Base-by-base conservation (phyloP, 2,797 vertebrate species). In the Megaceryle alcyon region DNA sequence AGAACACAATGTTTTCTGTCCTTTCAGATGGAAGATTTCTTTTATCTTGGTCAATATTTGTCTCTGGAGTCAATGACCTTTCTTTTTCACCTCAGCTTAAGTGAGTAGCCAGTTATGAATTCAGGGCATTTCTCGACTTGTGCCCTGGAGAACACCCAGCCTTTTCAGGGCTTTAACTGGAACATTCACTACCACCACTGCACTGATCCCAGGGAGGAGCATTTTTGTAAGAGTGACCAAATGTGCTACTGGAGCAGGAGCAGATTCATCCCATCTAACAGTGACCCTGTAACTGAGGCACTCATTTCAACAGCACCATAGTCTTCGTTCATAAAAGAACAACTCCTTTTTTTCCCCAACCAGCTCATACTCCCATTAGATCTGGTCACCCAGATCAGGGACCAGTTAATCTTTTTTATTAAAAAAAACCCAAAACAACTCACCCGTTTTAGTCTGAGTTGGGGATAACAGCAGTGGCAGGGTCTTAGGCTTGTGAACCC, bases 31-130 rank as follows among this genome's bases (percentile, higher is more conserved):
- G 80, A 89, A 95, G 84, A 87, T 94, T 90, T 97, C 71, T 95
- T 95, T 96, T 86, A 39, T 91, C 76, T 81, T 41, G 16, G 82
- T 86, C 92, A 96, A 95, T 95, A 92, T 96, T 96, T 96, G 92
- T 41, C 95, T 83, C 49, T 91, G 69, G 53, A 86, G 88, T 92
- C 86, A 81, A 48, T 89, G 89, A 95, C 94, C 64, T 82, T 93
- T 94, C 86, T 86, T 90, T 95, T 94, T 94, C 91, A 94, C 82
- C 71, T 88, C 83, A 33, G 60, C 16, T 26, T 10, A 64, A 92
- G 72, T 25, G 48, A 77, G 66, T 72, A 39, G 23, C 66, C 2
- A 0, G 29, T 70, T 81, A 56, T 56, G 77, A 87, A 75, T 73
- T 68, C 68, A 61, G 82, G 93, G 37, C 73, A 61, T 69, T 91